These are phyloP conservation scores for Brachionus sp. DNA, from an alignment of 1,140 invertebrate species.

Conservation along the genomic window DNA sequence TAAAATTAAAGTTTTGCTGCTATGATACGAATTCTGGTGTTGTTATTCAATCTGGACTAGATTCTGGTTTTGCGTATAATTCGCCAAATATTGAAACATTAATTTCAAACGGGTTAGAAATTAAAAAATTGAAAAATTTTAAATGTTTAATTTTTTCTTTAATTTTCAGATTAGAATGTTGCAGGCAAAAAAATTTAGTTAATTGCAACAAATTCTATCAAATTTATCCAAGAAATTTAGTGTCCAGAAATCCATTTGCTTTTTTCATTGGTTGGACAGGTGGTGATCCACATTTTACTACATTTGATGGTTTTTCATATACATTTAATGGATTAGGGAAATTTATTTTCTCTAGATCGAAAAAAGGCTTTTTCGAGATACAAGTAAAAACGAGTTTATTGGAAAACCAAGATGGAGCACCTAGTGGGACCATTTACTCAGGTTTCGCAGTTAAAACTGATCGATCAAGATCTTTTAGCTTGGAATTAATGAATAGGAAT, in stretches of 20 bases:
- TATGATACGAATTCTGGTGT: not conserved
- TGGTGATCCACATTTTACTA: conserved; percentile 35
- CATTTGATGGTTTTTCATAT: conserved; percentile 8
- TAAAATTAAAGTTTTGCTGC: not conserved
- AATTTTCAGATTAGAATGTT: not conserved
- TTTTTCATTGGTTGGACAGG: not conserved
- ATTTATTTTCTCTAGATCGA: conserved; percentile 15
- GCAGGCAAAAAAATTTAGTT: not conserved
- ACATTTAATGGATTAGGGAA: conserved; percentile 23
- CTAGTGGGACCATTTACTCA: not conserved
- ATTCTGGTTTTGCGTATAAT: conserved; percentile 2
- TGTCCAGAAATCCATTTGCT: not conserved
- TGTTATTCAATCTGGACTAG: not conserved
- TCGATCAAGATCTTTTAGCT: not conserved
- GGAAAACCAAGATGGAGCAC: not conserved
- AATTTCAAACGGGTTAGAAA: not conserved
- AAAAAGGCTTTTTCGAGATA: not conserved
- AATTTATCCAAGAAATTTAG: not conserved
- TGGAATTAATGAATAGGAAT: not conserved
- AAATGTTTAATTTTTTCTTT: not conserved
- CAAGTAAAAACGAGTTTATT: not conserved
- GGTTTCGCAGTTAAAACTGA: not conserved
- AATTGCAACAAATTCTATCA: not conserved
- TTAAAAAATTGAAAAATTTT: too few species aligned
- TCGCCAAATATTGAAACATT: not conserved